Evolutionary conservation across 2,797 vertebrate species (phyloP).

Genomic region (Columba guinea): DNA sequence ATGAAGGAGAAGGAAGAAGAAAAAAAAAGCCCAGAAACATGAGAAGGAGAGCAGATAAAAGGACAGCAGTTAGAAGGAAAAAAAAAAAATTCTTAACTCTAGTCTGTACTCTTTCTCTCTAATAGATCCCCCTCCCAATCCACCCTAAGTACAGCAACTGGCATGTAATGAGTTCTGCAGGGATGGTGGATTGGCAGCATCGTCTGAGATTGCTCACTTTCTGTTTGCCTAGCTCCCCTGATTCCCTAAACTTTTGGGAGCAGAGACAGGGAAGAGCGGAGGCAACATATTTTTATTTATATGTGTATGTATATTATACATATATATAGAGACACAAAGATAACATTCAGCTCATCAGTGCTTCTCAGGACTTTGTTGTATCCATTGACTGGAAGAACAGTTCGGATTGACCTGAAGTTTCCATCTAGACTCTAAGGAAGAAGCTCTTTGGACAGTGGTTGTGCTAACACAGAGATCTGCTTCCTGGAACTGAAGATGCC

Average conservation of each 20-base stretch:
- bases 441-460: constrained; percentile 21
- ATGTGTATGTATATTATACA: too few relatives aligned
- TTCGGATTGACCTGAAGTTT: constrained; percentile 8
- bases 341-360: background rate
- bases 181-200: background rate
- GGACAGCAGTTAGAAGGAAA: constrained; percentile 57
- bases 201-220: background rate
- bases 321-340: background rate
- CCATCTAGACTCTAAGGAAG: constrained; percentile 9
- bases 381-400: background rate
- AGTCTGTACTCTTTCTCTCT: constrained; percentile 61
- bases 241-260: background rate
- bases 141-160: constrained; percentile 18
- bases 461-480: constrained; percentile 16
- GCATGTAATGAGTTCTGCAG: constrained; percentile 52
- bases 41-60: constrained; percentile 73
- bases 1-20: constrained; percentile 66
- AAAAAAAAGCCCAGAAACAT: constrained; percentile 62
- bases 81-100: constrained; percentile 62
- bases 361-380: background rate
- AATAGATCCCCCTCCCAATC: constrained; percentile 27
- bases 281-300: background rate
- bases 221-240: background rate
- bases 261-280: background rate
- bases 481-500: constrained; percentile 34